These are phyloP conservation scores for Epinotia brunnichana DNA, from an alignment of 2,888 invertebrate species.

Conservation along the genomic window DNA sequence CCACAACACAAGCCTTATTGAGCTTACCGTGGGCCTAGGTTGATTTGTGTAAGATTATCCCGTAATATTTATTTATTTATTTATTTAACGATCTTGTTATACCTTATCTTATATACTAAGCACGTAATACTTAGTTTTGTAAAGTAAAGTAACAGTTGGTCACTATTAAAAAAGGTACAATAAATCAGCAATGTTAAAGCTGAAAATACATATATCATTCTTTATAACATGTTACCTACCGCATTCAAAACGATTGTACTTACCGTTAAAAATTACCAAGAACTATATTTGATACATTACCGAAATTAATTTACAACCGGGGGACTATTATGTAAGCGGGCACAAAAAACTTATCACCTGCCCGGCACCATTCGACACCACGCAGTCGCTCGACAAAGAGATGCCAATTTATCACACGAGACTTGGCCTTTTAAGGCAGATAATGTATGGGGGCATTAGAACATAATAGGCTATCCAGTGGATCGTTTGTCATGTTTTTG, in stretches of 20 bases:
- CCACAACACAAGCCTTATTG: too few species aligned
- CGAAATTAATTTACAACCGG: conserved; percentile 42
- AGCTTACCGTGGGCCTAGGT: too few species aligned
- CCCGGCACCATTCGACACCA: conserved; percentile 52
- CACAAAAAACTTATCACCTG: conserved; percentile 59
- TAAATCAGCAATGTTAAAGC: too few species aligned
- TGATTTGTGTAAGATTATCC: too few species aligned
- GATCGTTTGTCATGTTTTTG: conserved; percentile 76
- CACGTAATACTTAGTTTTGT: too few species aligned
- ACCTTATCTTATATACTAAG: too few species aligned
- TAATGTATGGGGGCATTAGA: conserved; percentile 81
- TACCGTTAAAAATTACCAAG: conserved; percentile 27
- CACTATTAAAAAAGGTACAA: too few species aligned
- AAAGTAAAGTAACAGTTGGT: too few species aligned
- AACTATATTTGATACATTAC: conserved; percentile 35
- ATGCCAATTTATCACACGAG: conserved; percentile 73
- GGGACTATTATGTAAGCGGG: conserved; percentile 28
- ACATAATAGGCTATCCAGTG: conserved; percentile 76
- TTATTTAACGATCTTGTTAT: too few species aligned
- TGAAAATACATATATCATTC: not conserved
- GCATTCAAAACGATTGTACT: conserved; percentile 20
- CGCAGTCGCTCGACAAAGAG: conserved; percentile 56
- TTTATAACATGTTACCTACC: conserved; percentile 31
- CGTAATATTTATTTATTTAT: too few species aligned
- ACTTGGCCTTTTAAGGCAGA: conserved; percentile 72